Evolutionary conservation across 2,888 invertebrate genomes (phyloP), one percentile per base, ranked within the genome.

Genomic region (Trypoxylon attenuatum): DNA sequence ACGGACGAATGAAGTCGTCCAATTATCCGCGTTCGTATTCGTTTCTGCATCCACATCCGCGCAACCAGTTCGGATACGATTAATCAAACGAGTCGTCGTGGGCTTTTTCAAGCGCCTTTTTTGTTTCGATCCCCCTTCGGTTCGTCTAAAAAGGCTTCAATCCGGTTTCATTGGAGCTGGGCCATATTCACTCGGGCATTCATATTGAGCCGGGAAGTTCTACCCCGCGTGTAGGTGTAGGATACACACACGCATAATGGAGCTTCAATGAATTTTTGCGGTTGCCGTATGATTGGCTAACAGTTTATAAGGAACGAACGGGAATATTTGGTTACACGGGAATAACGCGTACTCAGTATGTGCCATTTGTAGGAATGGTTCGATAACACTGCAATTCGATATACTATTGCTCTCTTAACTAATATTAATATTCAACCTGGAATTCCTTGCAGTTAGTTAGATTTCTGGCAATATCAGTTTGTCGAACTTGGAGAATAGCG

Each of bases 11-110:
- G 64, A 50, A 65, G 64, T 71, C 73, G 73, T 73, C 71, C 76
- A 80, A 79, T 80, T 79, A 76, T 71, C 63, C 43, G 59, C 25
- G 54, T 41, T 52, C 65, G 55, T 50, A 53, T 68, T 53, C 56
- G 42, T n/a, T n/a, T 71, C 64, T 39, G 58, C 22, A 52, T 42
- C 53, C 65, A 53, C 50, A 53, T 68, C 53, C 58, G 45, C 45
- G 67, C 51, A 69, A 67, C 62, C 72, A 67, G 53, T 55, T 57
- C 51, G 71, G 60, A 65, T 65, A 64, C 69, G 69, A 79, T 80
- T 81, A 80, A 80, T 79, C 76, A 78, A 76, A 78, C 69, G 65
- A 68, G 42, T 33, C 58, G 42, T 53, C 25, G 52, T 13, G 42
- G 39, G 41, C 50, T 59, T 58, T 70, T 67, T 64, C 61, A 50